Percentiles rank a stretch among this genome's conserved stretches.
Evolutionary conservation across 2,113 vertebrate genomes (phyloP).

Genomic region (Peucedramus taeniatus): DNA sequence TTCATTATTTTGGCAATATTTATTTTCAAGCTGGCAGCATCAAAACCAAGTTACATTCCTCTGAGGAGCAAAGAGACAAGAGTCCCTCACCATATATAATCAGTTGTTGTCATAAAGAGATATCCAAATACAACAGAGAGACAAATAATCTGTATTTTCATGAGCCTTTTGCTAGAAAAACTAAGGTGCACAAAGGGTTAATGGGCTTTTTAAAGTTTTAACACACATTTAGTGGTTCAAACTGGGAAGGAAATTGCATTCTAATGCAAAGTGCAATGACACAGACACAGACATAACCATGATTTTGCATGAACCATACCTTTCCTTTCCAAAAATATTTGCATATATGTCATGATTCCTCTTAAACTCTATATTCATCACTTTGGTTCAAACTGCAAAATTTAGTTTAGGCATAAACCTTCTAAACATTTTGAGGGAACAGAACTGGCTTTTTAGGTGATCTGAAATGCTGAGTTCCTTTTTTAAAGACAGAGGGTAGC

Average conservation of each 20-base stretch:
- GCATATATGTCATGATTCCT: accelerated
- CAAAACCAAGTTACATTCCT: background rate
- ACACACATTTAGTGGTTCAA: background rate
- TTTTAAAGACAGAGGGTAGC: background rate
- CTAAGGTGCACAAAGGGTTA: background rate
- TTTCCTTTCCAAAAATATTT: background rate
- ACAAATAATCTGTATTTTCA: background rate
- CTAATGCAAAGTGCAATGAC: background rate
- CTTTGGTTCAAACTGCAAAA: background rate
- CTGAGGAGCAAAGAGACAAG: background rate
- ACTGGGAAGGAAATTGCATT: background rate
- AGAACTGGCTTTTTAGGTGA: background rate
- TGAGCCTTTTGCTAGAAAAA: background rate
- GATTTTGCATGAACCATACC: background rate
- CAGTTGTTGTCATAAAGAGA: background rate
- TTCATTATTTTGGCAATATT: conserved; percentile 15
- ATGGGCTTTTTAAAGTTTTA: background rate
- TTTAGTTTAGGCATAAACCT: background rate
- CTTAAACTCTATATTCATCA: background rate
- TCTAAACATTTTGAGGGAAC: background rate
- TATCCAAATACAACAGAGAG: background rate
- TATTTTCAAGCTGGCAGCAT: background rate
- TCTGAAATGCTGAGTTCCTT: background rate
- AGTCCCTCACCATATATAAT: background rate
- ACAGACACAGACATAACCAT: background rate